Base-by-base conservation (phyloP, 2,113 vertebrate genomes). In the Lophochroa leadbeateri region DNA sequence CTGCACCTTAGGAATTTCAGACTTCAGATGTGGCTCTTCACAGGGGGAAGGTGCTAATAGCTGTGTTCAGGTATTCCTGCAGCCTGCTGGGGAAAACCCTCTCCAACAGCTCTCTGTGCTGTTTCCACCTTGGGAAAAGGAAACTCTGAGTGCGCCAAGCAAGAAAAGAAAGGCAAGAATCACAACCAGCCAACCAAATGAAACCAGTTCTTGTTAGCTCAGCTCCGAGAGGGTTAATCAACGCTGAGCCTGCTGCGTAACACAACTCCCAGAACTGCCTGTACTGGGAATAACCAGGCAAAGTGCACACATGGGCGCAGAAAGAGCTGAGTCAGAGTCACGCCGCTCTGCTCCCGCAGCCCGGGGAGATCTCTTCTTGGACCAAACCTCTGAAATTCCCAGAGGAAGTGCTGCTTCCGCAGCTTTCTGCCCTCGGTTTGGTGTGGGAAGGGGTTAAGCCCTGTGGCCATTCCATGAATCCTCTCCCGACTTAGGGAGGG, bases 261-360 rank as follows among this genome's bases (percentile, higher is more conserved):
- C 64, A 53, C 11, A 96, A 98, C 75, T 96, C 97, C 79, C 5
- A n/a, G 78, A 77, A 88, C 94, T 88, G 53, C n/a, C 80, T 80
- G 91, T 95, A 67, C 97, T 35, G 75, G 96, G 95, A 97, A 98
- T 95, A 97, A 97, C 96, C 95, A 97, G 92, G 94, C 89, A 74
- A 80, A 94, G 96, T 8, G 33, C 90, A 92, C 49, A 55, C 67
- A 89, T 29, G 86, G 90, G 71, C 46, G 55, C 89, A 43, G 92
- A 28, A 94, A 97, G 15, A 84, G 98, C 98, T 97, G 97, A 98
- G 97, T 98, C 98, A 98, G 97, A 98, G 97, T 98, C 98, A 98
- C 63, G 25, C 53, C 31, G 76, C 64, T 46, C 84, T 24, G 85
- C 71, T 94, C 79, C 92, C 9, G 39, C 64, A 74, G 65, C 69